phyloP scores from a whole-genome alignment of 2,113 vertebrate genomes.

The Orycteropus afer region DNA sequence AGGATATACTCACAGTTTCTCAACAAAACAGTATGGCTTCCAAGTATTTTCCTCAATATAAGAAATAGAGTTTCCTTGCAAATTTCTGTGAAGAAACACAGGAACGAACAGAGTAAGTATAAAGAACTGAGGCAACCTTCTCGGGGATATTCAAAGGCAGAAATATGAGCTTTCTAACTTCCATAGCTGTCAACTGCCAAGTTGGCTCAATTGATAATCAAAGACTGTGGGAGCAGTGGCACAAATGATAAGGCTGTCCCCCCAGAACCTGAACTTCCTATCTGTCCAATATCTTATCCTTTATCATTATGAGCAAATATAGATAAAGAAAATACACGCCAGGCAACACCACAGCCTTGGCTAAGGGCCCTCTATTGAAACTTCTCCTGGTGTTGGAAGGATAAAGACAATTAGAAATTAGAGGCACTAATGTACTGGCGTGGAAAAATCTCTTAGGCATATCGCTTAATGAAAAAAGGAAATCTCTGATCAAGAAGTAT shows the following conservation, averaged over 20 bases:
- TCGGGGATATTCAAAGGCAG: neutral
- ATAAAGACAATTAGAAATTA: neutral
- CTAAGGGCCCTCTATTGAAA: neutral
- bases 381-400: neutral
- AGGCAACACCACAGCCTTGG: neutral
- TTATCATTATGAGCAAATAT: neutral
- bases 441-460: neutral
- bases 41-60: conserved; percentile 43
- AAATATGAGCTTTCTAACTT: neutral
- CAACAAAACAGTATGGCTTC: conserved; percentile 77
- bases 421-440: neutral
- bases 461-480: neutral
- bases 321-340: neutral
- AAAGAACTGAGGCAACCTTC: neutral
- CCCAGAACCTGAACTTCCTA: neutral
- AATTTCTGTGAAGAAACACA: conserved; percentile 77
- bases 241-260: neutral
- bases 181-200: neutral
- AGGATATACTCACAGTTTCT: conserved; percentile 79
- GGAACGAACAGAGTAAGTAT: conserved; percentile 25
- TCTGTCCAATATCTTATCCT: neutral
- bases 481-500: neutral
- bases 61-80: conserved; percentile 78
- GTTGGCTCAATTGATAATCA: neutral
- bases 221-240: neutral